phyloP scores from a whole-genome alignment of 2,888 invertebrate genomes.

The Alentia gelatinosa region DNA sequence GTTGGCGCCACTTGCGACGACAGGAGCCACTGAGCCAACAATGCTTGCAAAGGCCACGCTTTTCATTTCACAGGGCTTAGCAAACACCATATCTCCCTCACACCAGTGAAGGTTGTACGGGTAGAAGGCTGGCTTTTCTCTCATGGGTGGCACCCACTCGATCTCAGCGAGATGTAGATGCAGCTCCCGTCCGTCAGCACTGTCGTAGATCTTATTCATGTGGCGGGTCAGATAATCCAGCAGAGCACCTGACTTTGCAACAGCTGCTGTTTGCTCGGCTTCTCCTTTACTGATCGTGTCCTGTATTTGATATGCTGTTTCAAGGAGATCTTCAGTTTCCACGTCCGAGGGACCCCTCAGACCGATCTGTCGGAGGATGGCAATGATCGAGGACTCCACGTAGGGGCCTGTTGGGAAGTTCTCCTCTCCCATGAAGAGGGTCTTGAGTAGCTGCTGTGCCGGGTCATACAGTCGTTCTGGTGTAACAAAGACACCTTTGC shows the following conservation, averaged over 20 bases:
- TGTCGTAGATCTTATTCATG: conserved; percentile 51
- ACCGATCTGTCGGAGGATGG: conserved; percentile 67
- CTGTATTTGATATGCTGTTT: conserved; percentile 61
- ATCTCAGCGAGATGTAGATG: conserved; percentile 60
- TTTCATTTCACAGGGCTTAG: conserved; percentile 63
- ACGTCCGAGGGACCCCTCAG: conserved; percentile 66
- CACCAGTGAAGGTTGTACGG: conserved; percentile 59
- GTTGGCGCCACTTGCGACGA: conserved; percentile 59
- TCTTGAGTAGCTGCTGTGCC: conserved; percentile 61
- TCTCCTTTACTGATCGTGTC: conserved; percentile 51
- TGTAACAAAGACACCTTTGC: conserved; percentile 62
- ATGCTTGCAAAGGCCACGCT: conserved; percentile 52
- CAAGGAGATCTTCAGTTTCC: conserved; percentile 65
- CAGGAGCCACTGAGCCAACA: conserved; percentile 64
- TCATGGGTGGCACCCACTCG: conserved; percentile 61
- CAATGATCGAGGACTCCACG: conserved; percentile 62
- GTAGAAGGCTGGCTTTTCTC: conserved; percentile 59
- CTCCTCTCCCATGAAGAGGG: conserved; percentile 66
- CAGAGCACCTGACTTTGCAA: conserved; percentile 63
- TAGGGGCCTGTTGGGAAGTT: conserved; percentile 67
- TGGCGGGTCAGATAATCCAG: conserved; percentile 62
- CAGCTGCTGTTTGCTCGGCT: conserved; percentile 41
- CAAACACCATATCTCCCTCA: conserved; percentile 56
- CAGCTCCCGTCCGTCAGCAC: conserved; percentile 58
- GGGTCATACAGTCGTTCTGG: conserved; percentile 68